Conservation (phyloP, 1,140 invertebrate species). For the Drosophila equinoxialis region DNA sequence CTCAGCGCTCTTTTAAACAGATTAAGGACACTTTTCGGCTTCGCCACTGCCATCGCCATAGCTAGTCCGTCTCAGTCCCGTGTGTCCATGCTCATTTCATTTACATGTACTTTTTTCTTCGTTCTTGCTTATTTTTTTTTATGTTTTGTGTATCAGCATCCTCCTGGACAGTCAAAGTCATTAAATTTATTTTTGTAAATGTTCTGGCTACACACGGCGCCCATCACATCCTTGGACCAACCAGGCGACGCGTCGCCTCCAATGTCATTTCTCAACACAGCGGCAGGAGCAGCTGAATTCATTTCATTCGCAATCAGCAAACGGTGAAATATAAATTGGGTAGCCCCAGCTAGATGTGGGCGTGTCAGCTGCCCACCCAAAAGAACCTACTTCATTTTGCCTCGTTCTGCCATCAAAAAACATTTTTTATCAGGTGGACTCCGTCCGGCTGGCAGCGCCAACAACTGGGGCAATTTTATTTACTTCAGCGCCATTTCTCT, state of each 20-base stretch:
- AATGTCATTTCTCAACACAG: slow-evolving; percentile 40
- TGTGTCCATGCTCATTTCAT: slow-evolving; percentile 54
- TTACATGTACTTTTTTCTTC: slow-evolving; percentile 37
- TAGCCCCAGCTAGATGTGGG: slow-evolving; percentile 43
- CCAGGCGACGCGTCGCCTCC: slow-evolving; percentile 25
- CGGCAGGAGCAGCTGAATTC: slow-evolving; percentile 49
- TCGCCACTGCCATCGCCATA: neutral
- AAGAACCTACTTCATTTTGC: neutral
- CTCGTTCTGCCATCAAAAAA: slow-evolving; percentile 30
- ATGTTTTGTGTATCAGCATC: slow-evolving; percentile 38
- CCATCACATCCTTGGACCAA: slow-evolving; percentile 59
- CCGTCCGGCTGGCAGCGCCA: slow-evolving; percentile 11
- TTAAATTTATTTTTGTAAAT: slow-evolving; percentile 73
- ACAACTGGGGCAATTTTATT: slow-evolving; percentile 66
- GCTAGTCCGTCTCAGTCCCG: neutral
- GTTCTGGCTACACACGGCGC: slow-evolving; percentile 39
- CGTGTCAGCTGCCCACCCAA: neutral
- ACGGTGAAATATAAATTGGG: slow-evolving; percentile 70
- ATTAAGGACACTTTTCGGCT: slow-evolving; percentile 65
- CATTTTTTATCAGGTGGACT: slow-evolving; percentile 65
- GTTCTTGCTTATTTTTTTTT: neutral
- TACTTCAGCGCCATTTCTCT: slow-evolving; percentile 63
- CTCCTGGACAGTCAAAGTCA: slow-evolving; percentile 54
- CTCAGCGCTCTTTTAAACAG: slow-evolving; percentile 67
- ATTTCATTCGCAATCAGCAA: slow-evolving; percentile 71